These are phyloP conservation scores for Bufotes viridis DNA, from an alignment of 2,797 vertebrate genomes.

Conservation along the genomic window DNA sequence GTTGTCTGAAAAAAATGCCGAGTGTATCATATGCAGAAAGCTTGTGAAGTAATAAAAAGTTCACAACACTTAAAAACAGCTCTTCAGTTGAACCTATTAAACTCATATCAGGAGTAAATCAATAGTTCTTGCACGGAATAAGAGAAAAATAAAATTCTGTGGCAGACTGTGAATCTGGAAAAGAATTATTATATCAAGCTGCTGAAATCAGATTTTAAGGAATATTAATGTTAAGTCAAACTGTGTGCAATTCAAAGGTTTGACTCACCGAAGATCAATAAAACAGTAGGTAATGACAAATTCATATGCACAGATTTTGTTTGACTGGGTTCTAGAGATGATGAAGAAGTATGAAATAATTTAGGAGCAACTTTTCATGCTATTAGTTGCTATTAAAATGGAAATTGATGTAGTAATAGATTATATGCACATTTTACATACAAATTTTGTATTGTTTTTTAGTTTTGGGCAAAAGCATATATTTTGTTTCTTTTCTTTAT, in stretches of 20 bases:
- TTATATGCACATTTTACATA: conserved; percentile 1
- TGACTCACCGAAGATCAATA: conserved; percentile 34
- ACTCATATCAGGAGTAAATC: conserved; percentile 60
- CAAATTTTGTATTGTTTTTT: background rate
- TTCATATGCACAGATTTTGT: conserved; percentile 35
- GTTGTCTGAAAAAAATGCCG: conserved; percentile 45
- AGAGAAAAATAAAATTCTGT: conserved; percentile 52
- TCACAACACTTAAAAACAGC: conserved; percentile 46
- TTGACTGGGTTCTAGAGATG: conserved; percentile 9
- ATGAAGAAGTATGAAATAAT: conserved; percentile 29
- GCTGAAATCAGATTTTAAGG: conserved; percentile 48
- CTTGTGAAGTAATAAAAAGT: conserved; percentile 31
- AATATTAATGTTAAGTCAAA: conserved; percentile 56
- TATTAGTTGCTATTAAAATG: conserved; percentile 5
- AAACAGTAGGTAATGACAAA: conserved; percentile 35
- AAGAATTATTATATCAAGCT: conserved; percentile 55
- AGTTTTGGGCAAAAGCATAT: background rate
- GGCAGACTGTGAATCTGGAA: conserved; percentile 38
- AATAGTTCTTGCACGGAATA: conserved; percentile 57
- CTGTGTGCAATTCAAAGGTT: conserved; percentile 38
- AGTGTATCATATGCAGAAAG: conserved; percentile 53
- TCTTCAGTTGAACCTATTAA: conserved; percentile 51
- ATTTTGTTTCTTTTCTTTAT: background rate
- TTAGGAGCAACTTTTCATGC: conserved; percentile 19
- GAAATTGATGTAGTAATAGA: background rate